Conservation (phyloP, 2,888 invertebrate species). For the Coelinius sp. region DNA sequence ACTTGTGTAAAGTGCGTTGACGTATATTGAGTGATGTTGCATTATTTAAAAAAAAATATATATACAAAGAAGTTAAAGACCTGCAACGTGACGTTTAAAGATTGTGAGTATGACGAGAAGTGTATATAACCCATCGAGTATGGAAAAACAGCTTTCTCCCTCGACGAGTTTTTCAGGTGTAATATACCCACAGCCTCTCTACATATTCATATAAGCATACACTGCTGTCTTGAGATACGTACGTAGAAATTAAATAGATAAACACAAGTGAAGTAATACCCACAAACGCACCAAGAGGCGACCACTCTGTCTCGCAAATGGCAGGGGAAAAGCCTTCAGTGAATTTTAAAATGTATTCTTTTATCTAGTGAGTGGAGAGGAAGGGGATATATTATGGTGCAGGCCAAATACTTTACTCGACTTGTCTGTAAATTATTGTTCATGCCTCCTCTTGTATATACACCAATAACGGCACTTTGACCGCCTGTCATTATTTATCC, state of each 20-base stretch:
- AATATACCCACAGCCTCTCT: conserved; percentile 39
- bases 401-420: conserved; percentile 2
- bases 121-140: conserved; percentile 51
- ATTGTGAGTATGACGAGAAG: conserved; percentile 61
- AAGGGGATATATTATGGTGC: conserved; percentile 7
- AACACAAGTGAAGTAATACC: conserved; percentile 64
- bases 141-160: conserved; percentile 69
- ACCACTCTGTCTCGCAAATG: background rate
- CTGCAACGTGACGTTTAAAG: conserved; percentile 44
- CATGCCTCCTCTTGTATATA: background rate
- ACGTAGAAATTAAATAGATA: conserved; percentile 67
- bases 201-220: background rate
- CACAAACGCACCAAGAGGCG: conserved; percentile 14
- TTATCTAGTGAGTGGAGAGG: background rate
- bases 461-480: conserved; percentile 23
- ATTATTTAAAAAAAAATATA: conserved; percentile 16
- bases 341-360: conserved; percentile 6
- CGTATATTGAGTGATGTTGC: conserved; percentile 7
- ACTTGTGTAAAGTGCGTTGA: conserved; percentile 2
- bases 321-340: background rate
- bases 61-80: conserved; percentile 40
- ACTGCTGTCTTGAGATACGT: conserved; percentile 28
- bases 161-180: conserved; percentile 63
- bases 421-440: conserved; percentile 23
- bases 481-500: conserved; percentile 21